Base-by-base conservation (phyloP, 2,113 vertebrate species). In the Arenaria interpres region DNA sequence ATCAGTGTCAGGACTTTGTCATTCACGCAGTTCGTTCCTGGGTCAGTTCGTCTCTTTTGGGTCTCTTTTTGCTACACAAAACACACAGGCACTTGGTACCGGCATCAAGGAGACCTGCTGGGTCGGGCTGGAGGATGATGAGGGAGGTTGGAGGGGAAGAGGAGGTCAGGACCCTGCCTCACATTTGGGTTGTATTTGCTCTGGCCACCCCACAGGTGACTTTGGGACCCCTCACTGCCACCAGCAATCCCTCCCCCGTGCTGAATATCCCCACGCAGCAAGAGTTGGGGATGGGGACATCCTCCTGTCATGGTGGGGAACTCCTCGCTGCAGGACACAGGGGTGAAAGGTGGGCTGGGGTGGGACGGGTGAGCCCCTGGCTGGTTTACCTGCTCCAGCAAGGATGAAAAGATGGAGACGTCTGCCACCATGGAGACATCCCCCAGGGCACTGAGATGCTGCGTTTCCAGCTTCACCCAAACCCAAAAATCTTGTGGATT, bases 321-420 rank as follows among this genome's bases (percentile, higher is more conserved):
- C 14, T 25, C 69, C 48, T 63, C 6, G 0, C 45, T 20, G 60
- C 10, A 33, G 60, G 48, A 4, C 10, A 12, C 0, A 1, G 33
- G n/a, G 22, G 2, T 0, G 1, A 8, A 30, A 75, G 8, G 46
- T 3, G 43, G 54, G 35, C 32, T 25, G 21, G 57, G 19, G 10
- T 5, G 4, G 39, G 17, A 4, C 0, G 1, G 5, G 10, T 1
- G 7, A 43, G 46, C 5, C 0, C 22, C 21, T 2, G 41, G 4
- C 35, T 6, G 15, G 25, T n/a, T 13, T 6, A 8, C 12, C 43
- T 0, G 1, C 13, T 21, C 39, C 69, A 11, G 41, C 37, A 4
- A 46, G 33, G 46, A 17, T 16, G 25, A 60, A 50, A 73, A 28
- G 32, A n/a, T 32, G 28, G 76, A 63, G 8, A 37, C 39, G 30